phyloP scores from a whole-genome alignment of 1,140 invertebrate genomes.

The Paraescarpia echinospica region DNA sequence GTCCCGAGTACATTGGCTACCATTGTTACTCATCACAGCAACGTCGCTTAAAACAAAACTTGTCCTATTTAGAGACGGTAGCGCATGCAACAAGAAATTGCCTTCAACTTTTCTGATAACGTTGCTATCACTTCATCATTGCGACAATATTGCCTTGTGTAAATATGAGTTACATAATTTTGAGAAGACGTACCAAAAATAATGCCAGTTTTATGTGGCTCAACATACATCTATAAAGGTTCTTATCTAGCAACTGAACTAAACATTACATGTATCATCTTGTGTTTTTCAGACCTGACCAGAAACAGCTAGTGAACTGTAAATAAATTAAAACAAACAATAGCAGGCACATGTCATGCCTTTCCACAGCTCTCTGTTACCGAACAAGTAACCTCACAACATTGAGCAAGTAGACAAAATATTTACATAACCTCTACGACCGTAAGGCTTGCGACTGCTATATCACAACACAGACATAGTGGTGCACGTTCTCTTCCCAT shows the following conservation, averaged over 20 bases:
- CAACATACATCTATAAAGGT: neutral
- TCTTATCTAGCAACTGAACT: too few species aligned
- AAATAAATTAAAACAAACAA: conserved; percentile 3
- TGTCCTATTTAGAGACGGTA: too few species aligned
- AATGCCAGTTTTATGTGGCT: neutral
- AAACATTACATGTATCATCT: neutral
- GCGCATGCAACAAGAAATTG: too few species aligned
- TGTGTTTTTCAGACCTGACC: neutral
- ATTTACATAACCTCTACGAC: neutral
- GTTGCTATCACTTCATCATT: too few species aligned
- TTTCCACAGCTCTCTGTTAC: neutral
- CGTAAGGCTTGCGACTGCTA: neutral
- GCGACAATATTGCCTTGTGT: too few species aligned
- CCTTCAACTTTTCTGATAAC: too few species aligned
- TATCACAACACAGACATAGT: neutral
- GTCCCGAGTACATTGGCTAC: too few species aligned
- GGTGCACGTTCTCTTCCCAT: neutral
- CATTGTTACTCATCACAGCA: too few species aligned
- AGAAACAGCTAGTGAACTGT: neutral
- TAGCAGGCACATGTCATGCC: neutral
- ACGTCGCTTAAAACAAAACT: too few species aligned
- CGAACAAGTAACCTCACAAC: neutral
- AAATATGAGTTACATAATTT: neutral
- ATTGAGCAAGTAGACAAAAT: conserved; percentile 1
- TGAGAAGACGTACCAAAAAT: neutral